Evolutionary conservation across 1,140 invertebrate species (phyloP).

Genomic region (Rhopalosiphum maidis): DNA sequence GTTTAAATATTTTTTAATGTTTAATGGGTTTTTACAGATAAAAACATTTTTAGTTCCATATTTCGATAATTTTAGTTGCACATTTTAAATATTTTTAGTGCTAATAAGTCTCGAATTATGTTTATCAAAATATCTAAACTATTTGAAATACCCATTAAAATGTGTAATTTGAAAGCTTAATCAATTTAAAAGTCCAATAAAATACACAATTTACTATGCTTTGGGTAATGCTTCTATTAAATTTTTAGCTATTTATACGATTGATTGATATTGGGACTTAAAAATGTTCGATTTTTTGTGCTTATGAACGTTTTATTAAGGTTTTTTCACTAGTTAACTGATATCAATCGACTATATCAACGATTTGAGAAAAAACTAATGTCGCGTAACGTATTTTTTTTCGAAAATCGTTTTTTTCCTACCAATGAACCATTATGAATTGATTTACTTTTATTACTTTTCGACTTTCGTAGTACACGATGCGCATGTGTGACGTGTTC

Average conservation of each 20-base stretch:
- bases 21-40: too few relatives aligned
- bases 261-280: not conserved
- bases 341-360: not conserved
- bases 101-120: too few relatives aligned
- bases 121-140: not conserved
- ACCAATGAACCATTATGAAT: not conserved
- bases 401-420: not conserved
- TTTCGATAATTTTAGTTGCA: too few relatives aligned
- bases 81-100: too few relatives aligned
- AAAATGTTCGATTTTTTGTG: not conserved
- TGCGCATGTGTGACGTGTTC: not conserved
- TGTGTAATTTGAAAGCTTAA: not conserved
- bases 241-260: not conserved
- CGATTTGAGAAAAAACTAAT: not conserved
- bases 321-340: not conserved
- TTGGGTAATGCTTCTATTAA: not conserved
- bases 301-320: not conserved
- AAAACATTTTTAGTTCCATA: too few relatives aligned
- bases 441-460: not conserved
- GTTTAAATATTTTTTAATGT: too few relatives aligned
- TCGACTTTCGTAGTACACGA: not conserved
- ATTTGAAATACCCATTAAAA: not conserved
- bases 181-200: not conserved
- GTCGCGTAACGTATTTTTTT: not conserved
- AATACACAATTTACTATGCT: not conserved